phyloP scores from a whole-genome alignment of 1,140 invertebrate genomes.

The Megalopta genalis region DNA sequence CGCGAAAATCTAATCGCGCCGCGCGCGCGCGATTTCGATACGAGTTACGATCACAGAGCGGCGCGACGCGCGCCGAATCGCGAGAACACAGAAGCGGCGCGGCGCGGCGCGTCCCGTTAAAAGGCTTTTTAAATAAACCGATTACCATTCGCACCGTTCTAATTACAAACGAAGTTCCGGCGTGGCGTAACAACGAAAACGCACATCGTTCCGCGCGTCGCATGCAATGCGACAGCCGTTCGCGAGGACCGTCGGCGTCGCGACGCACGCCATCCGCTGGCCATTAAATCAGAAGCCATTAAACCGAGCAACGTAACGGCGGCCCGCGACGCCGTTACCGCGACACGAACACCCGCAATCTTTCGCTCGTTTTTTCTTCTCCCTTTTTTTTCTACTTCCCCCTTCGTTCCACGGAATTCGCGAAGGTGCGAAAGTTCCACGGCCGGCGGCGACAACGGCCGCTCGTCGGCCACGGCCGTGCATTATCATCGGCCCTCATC shows the following conservation, averaged over 20 bases:
- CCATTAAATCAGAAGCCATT: conserved; percentile 64
- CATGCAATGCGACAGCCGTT: conserved; percentile 60
- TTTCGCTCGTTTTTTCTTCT: background rate
- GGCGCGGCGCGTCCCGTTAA: conserved; percentile 1
- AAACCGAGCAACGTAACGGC: conserved; percentile 57
- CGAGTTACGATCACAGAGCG: background rate
- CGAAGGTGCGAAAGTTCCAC: background rate
- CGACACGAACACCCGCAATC: background rate
- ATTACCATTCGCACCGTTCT: conserved; percentile 54
- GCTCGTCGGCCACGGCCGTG: too few species aligned
- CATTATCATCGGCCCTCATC: too few species aligned
- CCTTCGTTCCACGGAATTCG: background rate
- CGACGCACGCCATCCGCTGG: conserved; percentile 22
- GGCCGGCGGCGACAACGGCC: too few species aligned
- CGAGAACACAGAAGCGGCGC: background rate
- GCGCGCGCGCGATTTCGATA: background rate
- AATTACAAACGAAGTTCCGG: conserved; percentile 52
- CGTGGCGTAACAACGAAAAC: conserved; percentile 43
- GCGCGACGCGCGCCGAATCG: background rate
- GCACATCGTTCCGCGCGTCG: conserved; percentile 44
- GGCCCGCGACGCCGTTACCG: background rate
- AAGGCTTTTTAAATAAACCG: conserved; percentile 60
- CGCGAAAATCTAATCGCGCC: too few species aligned
- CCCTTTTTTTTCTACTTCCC: too few species aligned
- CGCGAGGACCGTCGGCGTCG: background rate